Evolutionary conservation across 2,797 vertebrate species (phyloP).

Genomic region (Sebastes hopkinsi): DNA sequence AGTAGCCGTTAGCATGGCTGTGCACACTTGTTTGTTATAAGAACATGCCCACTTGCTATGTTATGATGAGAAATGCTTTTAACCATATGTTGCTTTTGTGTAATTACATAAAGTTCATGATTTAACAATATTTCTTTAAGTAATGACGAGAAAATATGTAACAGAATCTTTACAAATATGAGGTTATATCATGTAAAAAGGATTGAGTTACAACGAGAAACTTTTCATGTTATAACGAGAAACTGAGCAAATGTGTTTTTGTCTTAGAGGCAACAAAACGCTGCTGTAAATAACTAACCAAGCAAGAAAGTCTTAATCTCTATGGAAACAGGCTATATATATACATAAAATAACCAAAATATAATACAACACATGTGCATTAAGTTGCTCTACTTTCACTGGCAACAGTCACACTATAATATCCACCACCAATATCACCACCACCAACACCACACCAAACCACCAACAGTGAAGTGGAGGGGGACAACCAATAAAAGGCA

Average conservation of each 20-base stretch:
- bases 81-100: neutral
- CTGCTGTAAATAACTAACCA: neutral
- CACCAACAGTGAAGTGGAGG: constrained; percentile 56
- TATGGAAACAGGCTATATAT: neutral
- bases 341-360: neutral
- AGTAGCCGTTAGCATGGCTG: neutral
- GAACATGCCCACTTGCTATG: neutral
- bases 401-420: constrained; percentile 49
- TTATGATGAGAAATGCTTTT: neutral
- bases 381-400: constrained; percentile 19
- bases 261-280: neutral
- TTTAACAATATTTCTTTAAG: neutral
- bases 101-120: neutral
- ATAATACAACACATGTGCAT: constrained; percentile 14
- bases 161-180: neutral
- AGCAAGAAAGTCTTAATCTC: neutral
- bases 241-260: neutral
- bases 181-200: neutral
- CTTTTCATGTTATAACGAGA: neutral
- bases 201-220: neutral
- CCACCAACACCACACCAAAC: constrained; percentile 56
- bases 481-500: constrained; percentile 53
- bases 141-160: neutral
- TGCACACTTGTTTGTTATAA: neutral
- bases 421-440: constrained; percentile 50